phyloP scores from a whole-genome alignment of 2,888 invertebrate species.

The Pseudococcus jackbeardsleyi region DNA sequence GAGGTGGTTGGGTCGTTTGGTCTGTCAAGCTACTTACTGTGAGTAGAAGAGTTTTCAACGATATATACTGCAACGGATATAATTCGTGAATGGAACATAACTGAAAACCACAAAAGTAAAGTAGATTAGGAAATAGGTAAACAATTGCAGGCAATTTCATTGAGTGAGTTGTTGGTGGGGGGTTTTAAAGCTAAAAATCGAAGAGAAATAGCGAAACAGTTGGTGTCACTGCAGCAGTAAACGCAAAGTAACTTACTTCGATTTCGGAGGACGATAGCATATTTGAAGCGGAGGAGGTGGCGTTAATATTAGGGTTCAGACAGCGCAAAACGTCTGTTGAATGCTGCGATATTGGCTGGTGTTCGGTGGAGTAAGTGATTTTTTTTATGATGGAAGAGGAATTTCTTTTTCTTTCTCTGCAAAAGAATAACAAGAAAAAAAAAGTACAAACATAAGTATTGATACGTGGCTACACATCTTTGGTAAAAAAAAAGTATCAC shows the following conservation, averaged over 20 bases:
- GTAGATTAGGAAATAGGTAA: too few relatives aligned
- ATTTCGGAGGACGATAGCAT: conserved; percentile 47
- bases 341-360: conserved; percentile 67
- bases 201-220: too few relatives aligned
- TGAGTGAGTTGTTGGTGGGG: too few relatives aligned
- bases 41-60: conserved; percentile 55
- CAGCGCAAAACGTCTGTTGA: conserved; percentile 66
- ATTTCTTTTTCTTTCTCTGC: conserved; percentile 71
- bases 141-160: too few relatives aligned
- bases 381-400: conserved; percentile 89
- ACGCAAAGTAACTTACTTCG: neutral
- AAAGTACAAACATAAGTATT: neutral
- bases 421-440: conserved; percentile 16
- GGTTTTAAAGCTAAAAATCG: too few relatives aligned
- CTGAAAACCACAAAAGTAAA: neutral
- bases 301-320: conserved; percentile 57
- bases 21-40: conserved; percentile 48
- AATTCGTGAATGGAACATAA: conserved; percentile 48
- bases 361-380: conserved; percentile 76
- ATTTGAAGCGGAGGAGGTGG: conserved; percentile 41
- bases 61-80: conserved; percentile 59
- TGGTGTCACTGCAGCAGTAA: too few relatives aligned
- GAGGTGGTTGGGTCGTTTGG: too few relatives aligned
- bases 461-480: too few relatives aligned
- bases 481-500: neutral